phyloP scores from a whole-genome alignment of 2,797 vertebrate genomes.

The Austrolebias charrua region DNA sequence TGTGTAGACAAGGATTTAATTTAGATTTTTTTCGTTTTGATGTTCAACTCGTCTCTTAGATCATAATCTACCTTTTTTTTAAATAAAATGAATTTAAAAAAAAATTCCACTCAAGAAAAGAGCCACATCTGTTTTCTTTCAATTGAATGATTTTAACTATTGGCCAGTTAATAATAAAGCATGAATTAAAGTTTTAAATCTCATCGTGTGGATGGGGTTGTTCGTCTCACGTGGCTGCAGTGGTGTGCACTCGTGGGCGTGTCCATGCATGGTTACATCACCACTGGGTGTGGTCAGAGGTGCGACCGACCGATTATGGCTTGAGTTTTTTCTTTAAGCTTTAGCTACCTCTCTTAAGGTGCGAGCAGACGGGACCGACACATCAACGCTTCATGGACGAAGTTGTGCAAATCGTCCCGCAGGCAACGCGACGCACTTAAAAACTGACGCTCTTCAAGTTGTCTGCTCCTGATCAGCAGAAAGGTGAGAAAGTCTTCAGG shows the following conservation, averaged over 20 bases:
- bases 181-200: no score
- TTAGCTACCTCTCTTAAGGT: not conserved
- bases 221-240: slow-evolving; percentile 18
- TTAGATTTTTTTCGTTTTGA: no score
- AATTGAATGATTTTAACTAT: no score
- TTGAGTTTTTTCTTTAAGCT: slow-evolving; percentile 26
- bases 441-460: not conserved
- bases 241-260: slow-evolving; percentile 6
- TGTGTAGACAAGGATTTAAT: no score
- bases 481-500: not conserved
- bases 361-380: no score
- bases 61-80: no score
- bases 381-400: not conserved
- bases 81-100: no score
- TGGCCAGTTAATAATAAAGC: no score
- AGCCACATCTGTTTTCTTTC: no score
- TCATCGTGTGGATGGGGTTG: not conserved
- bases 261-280: slow-evolving; percentile 23
- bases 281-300: slow-evolving; percentile 40
- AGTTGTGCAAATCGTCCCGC: not conserved
- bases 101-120: no score
- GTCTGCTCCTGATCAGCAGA: not conserved
- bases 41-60: no score
- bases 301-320: slow-evolving; percentile 43
- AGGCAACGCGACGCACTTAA: not conserved